Base-by-base conservation (phyloP, 1,140 invertebrate genomes). In the Vanessa atalanta region DNA sequence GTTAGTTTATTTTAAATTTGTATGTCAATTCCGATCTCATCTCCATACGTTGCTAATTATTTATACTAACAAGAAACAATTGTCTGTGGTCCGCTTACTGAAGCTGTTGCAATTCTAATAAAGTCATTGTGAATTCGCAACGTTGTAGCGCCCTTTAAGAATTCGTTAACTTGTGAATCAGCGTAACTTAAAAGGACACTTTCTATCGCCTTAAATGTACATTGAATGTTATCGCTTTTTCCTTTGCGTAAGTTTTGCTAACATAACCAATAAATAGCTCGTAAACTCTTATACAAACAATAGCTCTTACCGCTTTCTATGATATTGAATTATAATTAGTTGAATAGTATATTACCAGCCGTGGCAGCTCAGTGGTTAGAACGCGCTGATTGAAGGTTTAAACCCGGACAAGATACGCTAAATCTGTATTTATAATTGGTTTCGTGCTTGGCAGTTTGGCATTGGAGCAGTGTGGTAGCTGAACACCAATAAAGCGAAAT, bases 31-130 rank as follows among this genome's bases (percentile, higher is more conserved):
- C 15, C 48, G 12, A 13, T 15, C 14, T 50, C 23, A 57, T n/a
- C 53, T 3, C 53, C n/a, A 57, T 50, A 50, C 14, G 37, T 0
- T 11, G 37, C 37, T 43, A 43, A 23, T 57, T 23, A 57, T 23
- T 57, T 57, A 57, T 57, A 57, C 53, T 57, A 57, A 20, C 53
- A 57, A 57, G 53, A 57, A 57, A 26, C 51, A n/a, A n/a, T n/a
- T 57, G 7, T 43, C 37, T 23, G 23, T 4, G 20, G 23, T 53
- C 50, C 15, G 50, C 8, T 16, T 53, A 57, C 20, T 12, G 53
- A 57, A 26, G 20, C 53, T 16, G 23, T 26, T 57, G 53, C 20
- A 57, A 57, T 57, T 57, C 53, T 57, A 57, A 57, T 57, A 23
- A 57, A 26, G 53, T 57, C 26, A 57, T 57, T 57, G 53, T 57